Conservation (phyloP, 53 echinoderm and acorn worm genomes). For the Stichopus horrens region DNA sequence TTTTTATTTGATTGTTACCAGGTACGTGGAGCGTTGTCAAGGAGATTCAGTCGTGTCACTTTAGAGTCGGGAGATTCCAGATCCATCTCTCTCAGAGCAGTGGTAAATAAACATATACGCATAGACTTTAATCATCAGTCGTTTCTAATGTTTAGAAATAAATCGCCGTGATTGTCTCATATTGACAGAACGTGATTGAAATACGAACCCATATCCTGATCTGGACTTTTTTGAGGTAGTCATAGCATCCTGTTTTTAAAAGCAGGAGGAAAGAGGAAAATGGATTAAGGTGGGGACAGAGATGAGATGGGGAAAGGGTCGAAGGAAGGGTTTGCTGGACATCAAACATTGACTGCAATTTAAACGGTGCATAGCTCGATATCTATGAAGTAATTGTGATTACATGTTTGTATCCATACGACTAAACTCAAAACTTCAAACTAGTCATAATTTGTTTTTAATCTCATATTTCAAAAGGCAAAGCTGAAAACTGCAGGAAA, state of each 20-base stretch:
- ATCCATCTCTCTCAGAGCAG: conserved; percentile 28
- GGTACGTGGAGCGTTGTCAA: conserved; percentile 22
- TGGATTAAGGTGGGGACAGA: no score
- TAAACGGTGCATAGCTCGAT: no score
- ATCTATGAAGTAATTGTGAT: no score
- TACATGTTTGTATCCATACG: no score
- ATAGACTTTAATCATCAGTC: neutral
- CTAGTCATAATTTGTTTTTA: neutral
- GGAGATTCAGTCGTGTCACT: conserved; percentile 20
- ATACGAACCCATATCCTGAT: no score
- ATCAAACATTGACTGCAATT: no score
- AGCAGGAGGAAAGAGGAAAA: no score
- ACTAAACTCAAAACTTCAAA: no score
- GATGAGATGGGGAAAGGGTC: no score
- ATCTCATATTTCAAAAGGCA: neutral
- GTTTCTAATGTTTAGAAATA: neutral
- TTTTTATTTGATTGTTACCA: neutral
- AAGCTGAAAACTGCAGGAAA: conserved; percentile 8
- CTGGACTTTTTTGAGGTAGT: no score
- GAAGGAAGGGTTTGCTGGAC: no score
- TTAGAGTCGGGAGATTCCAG: conserved; percentile 30
- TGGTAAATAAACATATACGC: neutral
- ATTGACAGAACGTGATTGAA: no score
- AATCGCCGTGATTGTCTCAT: neutral
- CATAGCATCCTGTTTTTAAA: neutral